Evolutionary conservation across 2,888 invertebrate genomes (phyloP).

Genomic region (Leptura quadrifasciata): DNA sequence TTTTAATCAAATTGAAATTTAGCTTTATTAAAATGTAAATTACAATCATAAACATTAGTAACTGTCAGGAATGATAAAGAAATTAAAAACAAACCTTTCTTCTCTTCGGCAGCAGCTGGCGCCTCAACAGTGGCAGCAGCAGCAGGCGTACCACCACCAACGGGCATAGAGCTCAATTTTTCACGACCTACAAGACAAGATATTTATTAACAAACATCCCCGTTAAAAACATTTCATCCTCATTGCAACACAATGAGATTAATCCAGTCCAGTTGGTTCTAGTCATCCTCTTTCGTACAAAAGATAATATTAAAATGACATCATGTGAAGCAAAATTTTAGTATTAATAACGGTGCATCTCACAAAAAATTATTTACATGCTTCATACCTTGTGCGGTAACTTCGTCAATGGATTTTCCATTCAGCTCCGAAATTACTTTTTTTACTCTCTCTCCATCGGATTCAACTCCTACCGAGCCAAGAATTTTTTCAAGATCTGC

Average conservation of each 20-base stretch:
- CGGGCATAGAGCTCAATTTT: slow-evolving; percentile 96
- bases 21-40: no score
- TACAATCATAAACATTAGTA: no score
- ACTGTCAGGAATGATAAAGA: no score
- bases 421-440: slow-evolving; percentile 90
- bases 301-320: slow-evolving; percentile 78
- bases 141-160: slow-evolving; percentile 86
- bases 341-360: background rate
- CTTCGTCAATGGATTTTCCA: slow-evolving; percentile 93
- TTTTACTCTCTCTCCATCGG: slow-evolving; percentile 89
- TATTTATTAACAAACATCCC: background rate
- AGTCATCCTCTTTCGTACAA: slow-evolving; percentile 72
- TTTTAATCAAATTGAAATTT: no score
- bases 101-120: slow-evolving; percentile 79
- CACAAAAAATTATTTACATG: background rate
- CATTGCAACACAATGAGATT: background rate
- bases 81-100: slow-evolving; percentile 78
- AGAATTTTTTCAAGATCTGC: slow-evolving; percentile 96
- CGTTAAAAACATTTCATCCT: background rate
- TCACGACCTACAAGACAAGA: slow-evolving; percentile 82
- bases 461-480: slow-evolving; percentile 96
- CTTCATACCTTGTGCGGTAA: slow-evolving; percentile 87
- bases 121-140: slow-evolving; percentile 80
- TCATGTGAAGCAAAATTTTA: slow-evolving; percentile 67
- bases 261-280: slow-evolving; percentile 39